Conservation (phyloP, 2,888 invertebrate genomes). For the Acrocyrtus sp. region DNA sequence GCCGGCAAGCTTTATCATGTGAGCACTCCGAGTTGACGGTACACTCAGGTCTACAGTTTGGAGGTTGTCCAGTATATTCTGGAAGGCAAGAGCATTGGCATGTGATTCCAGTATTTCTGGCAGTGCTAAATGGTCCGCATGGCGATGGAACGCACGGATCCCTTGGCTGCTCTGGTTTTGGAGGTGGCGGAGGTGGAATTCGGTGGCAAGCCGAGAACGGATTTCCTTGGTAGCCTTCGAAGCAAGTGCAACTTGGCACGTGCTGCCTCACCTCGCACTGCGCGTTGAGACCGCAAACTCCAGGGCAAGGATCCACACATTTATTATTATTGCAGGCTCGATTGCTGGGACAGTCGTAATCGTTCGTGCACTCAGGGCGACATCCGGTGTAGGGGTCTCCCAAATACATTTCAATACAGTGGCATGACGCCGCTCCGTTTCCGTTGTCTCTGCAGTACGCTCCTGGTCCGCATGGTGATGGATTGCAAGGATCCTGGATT, state of each 20-base stretch:
- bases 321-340: conserved; percentile 64
- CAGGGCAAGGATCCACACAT: conserved; percentile 66
- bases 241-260: conserved; percentile 80
- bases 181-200: conserved; percentile 64
- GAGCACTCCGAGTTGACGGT: conserved; percentile 64
- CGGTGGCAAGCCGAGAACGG: conserved; percentile 83
- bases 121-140: conserved; percentile 69
- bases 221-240: conserved; percentile 81
- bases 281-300: conserved; percentile 61
- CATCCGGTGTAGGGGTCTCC: conserved; percentile 76
- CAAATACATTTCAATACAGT: conserved; percentile 73
- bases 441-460: conserved; percentile 73
- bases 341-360: conserved; percentile 50
- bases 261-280: conserved; percentile 81
- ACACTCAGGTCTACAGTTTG: conserved; percentile 65
- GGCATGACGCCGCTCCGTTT: conserved; percentile 74
- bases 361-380: conserved; percentile 81
- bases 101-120: conserved; percentile 70
- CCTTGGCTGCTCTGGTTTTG: conserved; percentile 68
- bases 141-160: conserved; percentile 63
- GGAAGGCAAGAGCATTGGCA: conserved; percentile 64
- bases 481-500: conserved; percentile 73
- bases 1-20: conserved; percentile 64
- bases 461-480: conserved; percentile 71
- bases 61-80: conserved; percentile 64